Evolutionary conservation across 1,140 invertebrate genomes (phyloP), one percentile per base, ranked within the genome.

Genomic region (Hylaeus volcanicus): DNA sequence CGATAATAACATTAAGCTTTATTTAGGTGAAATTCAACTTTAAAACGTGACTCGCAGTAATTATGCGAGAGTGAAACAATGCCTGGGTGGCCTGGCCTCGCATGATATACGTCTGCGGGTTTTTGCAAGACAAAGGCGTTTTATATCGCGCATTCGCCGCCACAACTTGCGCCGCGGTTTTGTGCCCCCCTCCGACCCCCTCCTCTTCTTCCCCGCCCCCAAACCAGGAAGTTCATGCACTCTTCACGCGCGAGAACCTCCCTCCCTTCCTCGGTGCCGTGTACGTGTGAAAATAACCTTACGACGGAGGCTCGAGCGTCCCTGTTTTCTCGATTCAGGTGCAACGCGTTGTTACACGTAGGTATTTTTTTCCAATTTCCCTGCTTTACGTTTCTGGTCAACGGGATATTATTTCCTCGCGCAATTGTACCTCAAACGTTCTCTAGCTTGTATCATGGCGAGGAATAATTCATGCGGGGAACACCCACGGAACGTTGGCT

Each of bases 1-100:
- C 89, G 91, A 92, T 93, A 93, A 93, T 92, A 93, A 92, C 91
- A 93, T 93, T 91, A 92, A 92, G 91, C 92, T 93, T 92, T 92
- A 93, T 93, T 92, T 93, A 92, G 91, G 90, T 90, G 90, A 92
- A 92, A 91, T 93, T 93, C 90, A 91, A 93, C 89, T 92, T 92
- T 92, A 92, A 92, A 93, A 92, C 91, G 90, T 89, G 91, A 91
- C 91, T 92, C 91, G 90, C 89, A 88, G 91, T 92, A 93, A 93
- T 93, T 92, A 93, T 93, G 92, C 92, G 91, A 91, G 89, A 90
- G 88, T 88, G 89, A 92, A 93, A 93, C 92, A 93, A 93, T 93
- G 92, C 91, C 88, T 85, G 85, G 26, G 15, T 64, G 68, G 88
- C 89, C 86, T 90, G 87, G 88, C 87, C 86, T 89, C 88, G 86